Conservation (phyloP, 1,140 invertebrate species). For the Drosophila nebulosa region DNA sequence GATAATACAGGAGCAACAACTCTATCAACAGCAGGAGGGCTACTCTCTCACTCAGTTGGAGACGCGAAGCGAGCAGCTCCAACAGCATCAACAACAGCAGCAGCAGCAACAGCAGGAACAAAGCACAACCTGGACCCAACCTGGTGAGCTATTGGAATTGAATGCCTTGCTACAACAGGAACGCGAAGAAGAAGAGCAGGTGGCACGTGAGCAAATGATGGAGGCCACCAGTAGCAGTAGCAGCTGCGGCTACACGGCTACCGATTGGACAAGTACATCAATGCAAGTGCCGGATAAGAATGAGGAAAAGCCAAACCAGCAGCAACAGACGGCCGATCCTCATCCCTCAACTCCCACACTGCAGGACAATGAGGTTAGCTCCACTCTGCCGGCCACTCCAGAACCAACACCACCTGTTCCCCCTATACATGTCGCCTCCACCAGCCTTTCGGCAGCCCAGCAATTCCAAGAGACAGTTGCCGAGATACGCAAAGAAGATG, state of each 20-base stretch:
- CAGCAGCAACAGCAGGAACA: slow-evolving; percentile 7
- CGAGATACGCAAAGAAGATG: slow-evolving; percentile 42
- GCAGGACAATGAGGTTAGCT: slow-evolving; percentile 64
- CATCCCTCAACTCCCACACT: slow-evolving; percentile 1
- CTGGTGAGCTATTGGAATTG: slow-evolving; percentile 53
- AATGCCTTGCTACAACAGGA: slow-evolving; percentile 74
- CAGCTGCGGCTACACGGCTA: slow-evolving; percentile 19
- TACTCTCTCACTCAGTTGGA: slow-evolving; percentile 76
- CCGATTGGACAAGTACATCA: background rate
- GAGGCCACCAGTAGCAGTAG: slow-evolving; percentile 30
- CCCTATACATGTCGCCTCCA: background rate
- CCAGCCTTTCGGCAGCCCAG: background rate
- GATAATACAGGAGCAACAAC: slow-evolving; percentile 72
- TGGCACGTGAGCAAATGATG: slow-evolving; percentile 46
- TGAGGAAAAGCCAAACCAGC: background rate
- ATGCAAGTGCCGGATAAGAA: background rate
- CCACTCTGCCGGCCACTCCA: slow-evolving; percentile 51
- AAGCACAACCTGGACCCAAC: slow-evolving; percentile 26
- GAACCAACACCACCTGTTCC: background rate
- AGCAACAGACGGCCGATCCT: no score
- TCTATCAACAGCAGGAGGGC: slow-evolving; percentile 74
- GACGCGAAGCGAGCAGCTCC: slow-evolving; percentile 68
- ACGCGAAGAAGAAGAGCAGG: slow-evolving; percentile 70
- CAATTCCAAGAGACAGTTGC: slow-evolving; percentile 26
- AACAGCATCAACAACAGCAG: slow-evolving; percentile 13